Evolutionary conservation across 2,797 vertebrate genomes (phyloP).

Genomic region (Meriones psammophilus): DNA sequence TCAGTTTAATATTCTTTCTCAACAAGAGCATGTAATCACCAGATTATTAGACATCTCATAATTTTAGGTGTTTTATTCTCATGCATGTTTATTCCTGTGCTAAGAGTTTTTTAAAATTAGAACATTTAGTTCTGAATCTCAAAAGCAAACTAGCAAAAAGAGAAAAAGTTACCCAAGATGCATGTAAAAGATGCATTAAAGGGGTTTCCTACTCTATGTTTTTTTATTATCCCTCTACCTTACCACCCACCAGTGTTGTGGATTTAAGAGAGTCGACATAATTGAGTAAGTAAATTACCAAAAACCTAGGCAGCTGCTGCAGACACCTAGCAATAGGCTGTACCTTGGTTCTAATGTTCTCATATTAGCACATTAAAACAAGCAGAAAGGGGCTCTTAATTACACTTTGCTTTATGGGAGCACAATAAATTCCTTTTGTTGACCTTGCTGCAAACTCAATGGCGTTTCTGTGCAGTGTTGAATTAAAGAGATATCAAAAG

Average conservation of each 20-base stretch:
- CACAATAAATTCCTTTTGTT: slow-evolving; percentile 83
- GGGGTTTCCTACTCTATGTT: slow-evolving; percentile 87
- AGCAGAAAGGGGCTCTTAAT: slow-evolving; percentile 87
- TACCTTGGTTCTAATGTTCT: slow-evolving; percentile 85
- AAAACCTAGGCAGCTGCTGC: slow-evolving; percentile 85
- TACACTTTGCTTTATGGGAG: slow-evolving; percentile 80
- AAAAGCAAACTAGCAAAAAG: slow-evolving; percentile 83
- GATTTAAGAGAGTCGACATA: slow-evolving; percentile 89
- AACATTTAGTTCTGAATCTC: slow-evolving; percentile 87
- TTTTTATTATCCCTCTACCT: slow-evolving; percentile 88
- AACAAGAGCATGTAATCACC: slow-evolving; percentile 85
- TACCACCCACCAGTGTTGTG: slow-evolving; percentile 87
- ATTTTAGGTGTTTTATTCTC: slow-evolving; percentile 86
- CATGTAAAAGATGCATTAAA: slow-evolving; percentile 88
- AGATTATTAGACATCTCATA: slow-evolving; percentile 87
- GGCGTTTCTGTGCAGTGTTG: slow-evolving; percentile 75
- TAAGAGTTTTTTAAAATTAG: slow-evolving; percentile 86
- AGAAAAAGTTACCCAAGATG: slow-evolving; percentile 86
- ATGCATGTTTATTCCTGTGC: slow-evolving; percentile 81
- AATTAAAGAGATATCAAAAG: slow-evolving; percentile 85
- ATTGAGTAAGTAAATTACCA: slow-evolving; percentile 88
- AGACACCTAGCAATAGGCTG: slow-evolving; percentile 84
- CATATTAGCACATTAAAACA: slow-evolving; percentile 87
- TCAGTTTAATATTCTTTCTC: slow-evolving; percentile 87
- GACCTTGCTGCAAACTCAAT: slow-evolving; percentile 80